Percentiles rank a stretch among this genome's conserved stretches.
Conservation (phyloP, 2,888 invertebrate species). For the Liposcelis brunnea region DNA sequence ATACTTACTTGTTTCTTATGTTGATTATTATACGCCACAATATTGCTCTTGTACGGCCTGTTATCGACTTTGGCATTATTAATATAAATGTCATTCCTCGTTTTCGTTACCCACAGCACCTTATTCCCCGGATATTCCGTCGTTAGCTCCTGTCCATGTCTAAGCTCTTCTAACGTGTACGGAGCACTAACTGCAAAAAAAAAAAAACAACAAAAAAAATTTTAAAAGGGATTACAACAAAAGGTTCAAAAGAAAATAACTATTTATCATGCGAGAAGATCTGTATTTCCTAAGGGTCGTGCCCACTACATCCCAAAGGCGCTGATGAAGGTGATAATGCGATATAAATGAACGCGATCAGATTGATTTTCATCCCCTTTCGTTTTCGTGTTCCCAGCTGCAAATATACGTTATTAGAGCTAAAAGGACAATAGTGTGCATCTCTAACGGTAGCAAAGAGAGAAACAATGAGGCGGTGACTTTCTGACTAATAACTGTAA, state of each 20-base stretch:
- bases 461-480: too few relatives aligned
- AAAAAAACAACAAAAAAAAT: conserved; percentile 13
- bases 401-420: too few relatives aligned
- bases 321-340: not conserved
- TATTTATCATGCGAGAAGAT: too few relatives aligned
- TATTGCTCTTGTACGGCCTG: conserved; percentile 48
- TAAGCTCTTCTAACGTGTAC: conserved; percentile 44
- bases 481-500: too few relatives aligned
- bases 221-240: not conserved
- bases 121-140: conserved; percentile 74
- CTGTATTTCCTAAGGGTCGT: not conserved
- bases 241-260: too few relatives aligned
- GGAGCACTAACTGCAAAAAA: conserved; percentile 54
- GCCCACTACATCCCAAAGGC: not conserved
- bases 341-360: too few relatives aligned
- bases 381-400: too few relatives aligned
- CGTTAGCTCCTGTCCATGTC: conserved; percentile 41
- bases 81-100: conserved; percentile 60
- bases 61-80: conserved; percentile 71
- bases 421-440: too few relatives aligned
- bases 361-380: too few relatives aligned
- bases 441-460: too few relatives aligned
- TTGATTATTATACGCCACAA: conserved; percentile 38
- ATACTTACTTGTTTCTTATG: conserved; percentile 41
- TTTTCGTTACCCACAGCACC: conserved; percentile 64